Percentiles rank a stretch among this genome's conserved stretches.
These are phyloP conservation scores for Sebastes fasciatus DNA, from an alignment of 2,113 vertebrate genomes.

Conservation along the genomic window DNA sequence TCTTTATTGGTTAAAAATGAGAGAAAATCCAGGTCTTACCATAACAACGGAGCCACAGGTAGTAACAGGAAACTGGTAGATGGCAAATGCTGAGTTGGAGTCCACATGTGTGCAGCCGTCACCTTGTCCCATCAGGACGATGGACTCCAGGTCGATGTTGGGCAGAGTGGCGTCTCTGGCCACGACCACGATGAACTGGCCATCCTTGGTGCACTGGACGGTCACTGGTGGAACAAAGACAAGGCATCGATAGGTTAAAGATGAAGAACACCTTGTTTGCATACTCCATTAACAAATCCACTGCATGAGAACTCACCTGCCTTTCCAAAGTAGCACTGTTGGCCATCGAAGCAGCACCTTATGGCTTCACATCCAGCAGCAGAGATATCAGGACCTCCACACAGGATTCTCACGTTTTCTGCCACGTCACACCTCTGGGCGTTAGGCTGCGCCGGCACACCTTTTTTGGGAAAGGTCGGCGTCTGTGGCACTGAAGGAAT, in stretches of 20 bases:
- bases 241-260: neutral
- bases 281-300: neutral
- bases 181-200: slow-evolving; percentile 77
- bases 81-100: slow-evolving; percentile 72
- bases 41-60: slow-evolving; percentile 70
- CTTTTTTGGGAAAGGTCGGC: too few species aligned
- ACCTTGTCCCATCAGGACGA: slow-evolving; percentile 44
- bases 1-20: neutral
- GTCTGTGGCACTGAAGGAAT: too few species aligned
- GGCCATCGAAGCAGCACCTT: slow-evolving; percentile 69
- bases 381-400: slow-evolving; percentile 47
- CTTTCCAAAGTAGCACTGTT: slow-evolving; percentile 71
- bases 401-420: slow-evolving; percentile 44
- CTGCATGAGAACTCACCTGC: slow-evolving; percentile 55
- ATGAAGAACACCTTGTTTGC: neutral
- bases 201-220: slow-evolving; percentile 80
- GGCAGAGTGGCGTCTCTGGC: slow-evolving; percentile 74
- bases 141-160: slow-evolving; percentile 57
- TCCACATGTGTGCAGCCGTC: slow-evolving; percentile 59
- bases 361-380: slow-evolving; percentile 43
- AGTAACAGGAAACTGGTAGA: slow-evolving; percentile 78
- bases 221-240: slow-evolving; percentile 71
- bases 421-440: slow-evolving; percentile 46
- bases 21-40: slow-evolving; percentile 55
- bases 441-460: neutral